Conservation (phyloP, 1,140 invertebrate species). For the Anastrepha obliqua region DNA sequence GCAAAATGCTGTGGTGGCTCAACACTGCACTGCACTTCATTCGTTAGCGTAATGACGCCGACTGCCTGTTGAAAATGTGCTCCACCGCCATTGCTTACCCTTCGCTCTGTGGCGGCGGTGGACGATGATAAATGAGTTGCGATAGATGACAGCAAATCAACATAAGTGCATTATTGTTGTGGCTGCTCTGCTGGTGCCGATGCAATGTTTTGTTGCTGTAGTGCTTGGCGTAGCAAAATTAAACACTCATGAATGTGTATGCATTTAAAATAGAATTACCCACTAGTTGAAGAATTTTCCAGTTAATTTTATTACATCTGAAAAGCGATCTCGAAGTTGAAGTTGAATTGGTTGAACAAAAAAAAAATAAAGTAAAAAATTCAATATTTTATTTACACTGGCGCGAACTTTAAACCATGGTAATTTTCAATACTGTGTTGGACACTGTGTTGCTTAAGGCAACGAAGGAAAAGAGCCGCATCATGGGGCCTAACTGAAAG, state of each 20-base stretch:
- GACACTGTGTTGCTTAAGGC: too few relatives aligned
- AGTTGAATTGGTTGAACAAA: background rate
- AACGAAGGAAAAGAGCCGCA: too few relatives aligned
- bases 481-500: too few relatives aligned
- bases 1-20: constrained; percentile 49
- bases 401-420: background rate
- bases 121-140: constrained; percentile 74
- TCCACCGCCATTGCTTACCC: background rate
- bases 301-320: background rate
- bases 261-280: constrained; percentile 42
- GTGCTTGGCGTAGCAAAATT: background rate
- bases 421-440: too few relatives aligned
- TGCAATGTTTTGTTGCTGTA: background rate
- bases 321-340: background rate
- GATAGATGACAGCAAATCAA: constrained; percentile 74
- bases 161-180: constrained; percentile 70
- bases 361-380: background rate
- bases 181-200: constrained; percentile 24
- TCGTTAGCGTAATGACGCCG: constrained; percentile 20
- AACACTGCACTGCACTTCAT: constrained; percentile 54
- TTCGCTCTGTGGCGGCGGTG: constrained; percentile 56
- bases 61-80: constrained; percentile 59
- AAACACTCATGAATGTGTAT: constrained; percentile 32
- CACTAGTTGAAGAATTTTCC: constrained; percentile 1
- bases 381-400: background rate